phyloP scores from a whole-genome alignment of 30 jellyfish, hydroid and myxozoan species.

The Pseudorhiza aurosa region DNA sequence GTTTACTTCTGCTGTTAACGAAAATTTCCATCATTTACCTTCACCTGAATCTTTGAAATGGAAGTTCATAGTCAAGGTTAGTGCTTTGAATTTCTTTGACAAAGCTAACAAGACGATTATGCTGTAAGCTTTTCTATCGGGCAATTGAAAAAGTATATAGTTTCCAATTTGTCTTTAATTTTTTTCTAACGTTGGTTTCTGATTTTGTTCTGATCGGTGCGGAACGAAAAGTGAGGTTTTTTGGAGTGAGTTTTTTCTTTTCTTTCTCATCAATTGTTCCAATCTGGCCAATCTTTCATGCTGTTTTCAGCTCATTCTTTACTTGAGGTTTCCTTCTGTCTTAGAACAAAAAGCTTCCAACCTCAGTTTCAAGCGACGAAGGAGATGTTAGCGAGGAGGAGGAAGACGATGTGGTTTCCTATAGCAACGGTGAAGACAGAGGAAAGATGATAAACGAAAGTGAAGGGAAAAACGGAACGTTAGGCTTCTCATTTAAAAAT shows the following conservation, averaged over 20 bases:
- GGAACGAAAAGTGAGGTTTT: too few relatives aligned
- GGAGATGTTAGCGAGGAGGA: slow-evolving; percentile 99
- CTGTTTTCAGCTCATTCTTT: too few relatives aligned
- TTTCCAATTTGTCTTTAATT: too few relatives aligned
- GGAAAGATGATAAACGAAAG: slow-evolving; percentile 11
- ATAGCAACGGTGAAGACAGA: slow-evolving; percentile 39
- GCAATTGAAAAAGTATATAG: too few relatives aligned
- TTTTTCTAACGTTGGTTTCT: too few relatives aligned
- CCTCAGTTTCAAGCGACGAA: slow-evolving; percentile 63
- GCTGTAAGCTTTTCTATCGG: too few relatives aligned
- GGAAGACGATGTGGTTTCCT: slow-evolving; percentile 78
- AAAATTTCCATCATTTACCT: slow-evolving; percentile 54
- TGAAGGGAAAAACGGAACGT: slow-evolving; percentile 23
- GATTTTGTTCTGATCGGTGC: too few relatives aligned
- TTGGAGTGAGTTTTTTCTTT: not conserved
- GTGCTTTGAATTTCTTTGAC: too few relatives aligned
- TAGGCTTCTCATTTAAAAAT: not conserved
- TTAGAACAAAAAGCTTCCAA: slow-evolving; percentile 82
- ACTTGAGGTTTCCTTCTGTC: not conserved
- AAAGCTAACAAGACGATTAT: too few relatives aligned
- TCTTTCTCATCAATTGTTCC: not conserved
- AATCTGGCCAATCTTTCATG: not conserved
- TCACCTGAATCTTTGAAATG: slow-evolving; percentile 82
- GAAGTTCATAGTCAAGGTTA: slow-evolving; percentile 77
- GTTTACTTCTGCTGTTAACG: slow-evolving; percentile 62